Base-by-base conservation (phyloP, 2,888 invertebrate species). In the Hypsopygia costalis region DNA sequence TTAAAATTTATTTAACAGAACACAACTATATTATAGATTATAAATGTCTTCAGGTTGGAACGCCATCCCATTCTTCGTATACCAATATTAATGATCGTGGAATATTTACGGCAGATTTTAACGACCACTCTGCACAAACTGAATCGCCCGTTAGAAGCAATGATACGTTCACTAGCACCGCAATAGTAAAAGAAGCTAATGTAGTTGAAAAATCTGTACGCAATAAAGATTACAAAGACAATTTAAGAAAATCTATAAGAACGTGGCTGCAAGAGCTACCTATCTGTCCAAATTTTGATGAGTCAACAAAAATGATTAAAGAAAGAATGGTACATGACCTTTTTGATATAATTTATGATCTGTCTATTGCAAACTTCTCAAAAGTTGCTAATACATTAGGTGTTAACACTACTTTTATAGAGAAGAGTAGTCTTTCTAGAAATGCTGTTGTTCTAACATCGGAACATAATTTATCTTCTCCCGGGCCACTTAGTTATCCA, bases 191-290 rank as follows among this genome's bases (percentile, higher is more conserved):
- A 3, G 16, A 16, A 16, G 4, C 16, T 3, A 16, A 16, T 16
- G 4, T 16, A 16, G 16, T 16, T 16, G 16, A 16, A 16, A 2
- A 16, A 3, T 2, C 16, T 3, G 16, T 4, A 4, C 16, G 3
- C 2, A 16, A 16, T 16, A 16, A 16, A 16, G 16, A 16, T 3
- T 64, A 68, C 7, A 65, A 56, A 36, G 53, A 68, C 8, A 40
- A 49, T 29, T 41, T 78, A 11, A 50, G 58, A 34, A 46, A 6
- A 46, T 52, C 75, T 4, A 36, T 45, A 5, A 50, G 60, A 25
- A 16, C 4, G 2, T 79, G 76, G 70, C 43, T 70, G 0, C 47
- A 60, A 35, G 55, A 61, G 6, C 47, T 81, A 35, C 77, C 71
- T 0, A 45, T 64, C 11, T 62, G 62, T 41, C 55, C 47, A 8